Conservation (phyloP, 2,888 invertebrate species). For the Noctua janthina region DNA sequence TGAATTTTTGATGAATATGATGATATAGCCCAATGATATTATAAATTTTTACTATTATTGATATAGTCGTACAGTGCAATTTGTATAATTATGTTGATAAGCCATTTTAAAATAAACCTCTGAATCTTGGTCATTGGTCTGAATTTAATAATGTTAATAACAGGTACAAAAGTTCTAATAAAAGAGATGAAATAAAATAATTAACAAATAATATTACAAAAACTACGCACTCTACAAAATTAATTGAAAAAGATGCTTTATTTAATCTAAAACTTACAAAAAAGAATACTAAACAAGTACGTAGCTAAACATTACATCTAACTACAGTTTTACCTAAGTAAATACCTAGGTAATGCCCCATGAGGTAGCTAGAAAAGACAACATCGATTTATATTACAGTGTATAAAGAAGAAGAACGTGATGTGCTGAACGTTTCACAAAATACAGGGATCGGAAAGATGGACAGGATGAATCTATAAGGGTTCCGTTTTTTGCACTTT, state of each 20-base stretch:
- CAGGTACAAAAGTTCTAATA: neutral
- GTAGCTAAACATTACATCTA: constrained; percentile 1
- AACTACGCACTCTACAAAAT: neutral
- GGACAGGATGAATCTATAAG: too few relatives aligned
- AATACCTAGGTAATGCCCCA: constrained; percentile 59
- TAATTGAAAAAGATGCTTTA: neutral
- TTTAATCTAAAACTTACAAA: neutral
- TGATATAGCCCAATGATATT: neutral
- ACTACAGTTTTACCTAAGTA: constrained; percentile 25
- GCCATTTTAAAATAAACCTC: neutral
- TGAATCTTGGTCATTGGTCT: neutral
- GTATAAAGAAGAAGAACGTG: neutral
- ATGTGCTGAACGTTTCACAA: neutral
- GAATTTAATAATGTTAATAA: neutral
- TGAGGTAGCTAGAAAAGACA: constrained; percentile 54
- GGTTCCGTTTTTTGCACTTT: too few relatives aligned
- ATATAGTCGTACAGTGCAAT: neutral
- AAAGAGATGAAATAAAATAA: neutral
- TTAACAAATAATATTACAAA: neutral
- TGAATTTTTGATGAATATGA: neutral
- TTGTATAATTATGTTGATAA: neutral
- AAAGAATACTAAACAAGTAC: neutral
- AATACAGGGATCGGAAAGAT: neutral
- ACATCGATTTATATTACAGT: neutral
- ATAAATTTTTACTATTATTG: neutral